Evolutionary conservation across 2,797 vertebrate species (phyloP), one percentile per base, ranked within the genome.

Genomic region (Protonibea diacanthus): DNA sequence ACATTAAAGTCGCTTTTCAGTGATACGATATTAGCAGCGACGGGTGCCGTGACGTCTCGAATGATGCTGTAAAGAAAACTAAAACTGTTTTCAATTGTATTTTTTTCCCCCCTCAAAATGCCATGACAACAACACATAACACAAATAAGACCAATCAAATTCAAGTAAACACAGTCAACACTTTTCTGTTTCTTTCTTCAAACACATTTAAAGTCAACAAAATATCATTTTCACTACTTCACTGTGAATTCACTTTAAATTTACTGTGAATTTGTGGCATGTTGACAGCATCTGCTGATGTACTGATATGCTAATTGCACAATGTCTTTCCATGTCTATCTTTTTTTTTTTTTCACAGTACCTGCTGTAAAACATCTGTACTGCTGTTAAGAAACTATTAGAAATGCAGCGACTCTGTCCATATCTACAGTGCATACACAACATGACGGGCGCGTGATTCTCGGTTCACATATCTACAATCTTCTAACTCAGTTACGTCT

Each of bases 91-190:
- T 53, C 11, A 38, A 40, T 56, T 74, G 65, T n/a, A n/a, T 53
- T 74, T 66, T 76, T 71, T 29, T 33, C 8, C 8, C 33, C 33
- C 1, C 15, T 62, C 44, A 83, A 86, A 89, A 79, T 88, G 78
- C 65, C 85, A 38, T 66, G 45, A 84, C 78, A 83, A 82, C 75
- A 62, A 87, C 81, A 90, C 71, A 20, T 33, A 85, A 89, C 82
- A 90, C 84, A 91, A 92, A 91, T 71, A 77, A 84, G 83, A 92
- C 82, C 78, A 71, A 75, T 79, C 81, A 83, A 86, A 78, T 81
- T 82, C 82, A 84, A 88, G 77, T 84, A 71, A 88, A 88, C 68
- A 88, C 79, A 67, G 63, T 83, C 70, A 74, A 83, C 72, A 86
- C 17, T 58, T 76, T 53, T 76, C 72, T 62, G 84, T 58, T 33